Evolutionary conservation across 2,113 vertebrate species (phyloP), one percentile per base, ranked within the genome.

Genomic region (Glareola pratincola): DNA sequence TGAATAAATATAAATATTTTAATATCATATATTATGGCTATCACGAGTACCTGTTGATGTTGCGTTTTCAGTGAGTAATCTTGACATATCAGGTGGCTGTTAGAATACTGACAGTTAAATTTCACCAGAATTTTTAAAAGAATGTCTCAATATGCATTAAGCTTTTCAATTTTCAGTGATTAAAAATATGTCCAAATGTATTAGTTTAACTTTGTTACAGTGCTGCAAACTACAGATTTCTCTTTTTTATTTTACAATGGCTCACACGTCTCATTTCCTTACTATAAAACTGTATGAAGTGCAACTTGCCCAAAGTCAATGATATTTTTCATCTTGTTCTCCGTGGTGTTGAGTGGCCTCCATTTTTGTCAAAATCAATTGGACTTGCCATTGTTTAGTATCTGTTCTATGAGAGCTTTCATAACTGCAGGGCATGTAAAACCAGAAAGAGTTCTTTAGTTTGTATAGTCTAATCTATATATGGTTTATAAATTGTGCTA

Each of bases 221-320:
- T 41, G 60, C 9, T 50, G 19, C 54, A 14, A n/a, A 24, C 11
- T n/a, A 60, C 47, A 57, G 29, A 12, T 12, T 34, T 47, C 18
- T 45, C 12, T 26, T 56, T 39, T 53, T 14, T 78, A 8, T 50
- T 81, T 85, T 64, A n/a, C 22, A 53, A 6, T 37, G 8, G 50
- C 27, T 84, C 53, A 12, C 4, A 26, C 8, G 10, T 34, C 21
- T 68, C 3, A 21, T 12, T 64, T 78, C 59, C 14, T 63, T 56
- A 24, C 10, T 60, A 12, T 21, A 85, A 51, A 94, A 75, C 41
- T 14, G 3, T 5, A 9, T 17, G 34, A 90, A 79, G 45, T n/a
- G 27, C 22, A 39, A 22, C 8, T 68, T 0, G 0, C 16, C 41
- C 1, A 0, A 71, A 85, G 16, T 73, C 27, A 48, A 4, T 6